These are phyloP conservation scores for Tragelaphus buxtoni DNA, from an alignment of 2,113 vertebrate species.

Conservation along the genomic window DNA sequence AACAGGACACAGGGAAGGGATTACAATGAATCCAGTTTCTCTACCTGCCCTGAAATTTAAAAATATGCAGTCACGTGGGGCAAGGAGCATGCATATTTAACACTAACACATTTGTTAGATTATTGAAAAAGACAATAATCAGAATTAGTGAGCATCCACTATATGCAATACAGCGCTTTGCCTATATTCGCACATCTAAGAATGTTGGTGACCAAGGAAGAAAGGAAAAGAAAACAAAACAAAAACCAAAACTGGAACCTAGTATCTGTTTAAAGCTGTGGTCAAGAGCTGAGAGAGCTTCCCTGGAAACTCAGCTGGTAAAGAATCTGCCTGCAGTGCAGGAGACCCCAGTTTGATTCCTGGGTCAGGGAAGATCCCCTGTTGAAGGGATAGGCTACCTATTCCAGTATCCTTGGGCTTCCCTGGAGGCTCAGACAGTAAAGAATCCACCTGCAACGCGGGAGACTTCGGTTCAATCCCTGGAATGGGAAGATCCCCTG, in stretches of 20 bases:
- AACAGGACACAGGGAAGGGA: background rate
- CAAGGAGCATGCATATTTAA: background rate
- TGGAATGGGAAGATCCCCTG: background rate
- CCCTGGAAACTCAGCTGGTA: background rate
- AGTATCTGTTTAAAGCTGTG: background rate
- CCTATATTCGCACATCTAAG: background rate
- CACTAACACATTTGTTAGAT: background rate
- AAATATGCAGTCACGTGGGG: background rate
- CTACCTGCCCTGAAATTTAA: background rate
- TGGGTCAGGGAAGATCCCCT: background rate
- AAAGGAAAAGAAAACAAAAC: background rate
- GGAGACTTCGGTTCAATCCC: background rate
- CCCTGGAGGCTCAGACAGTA: background rate
- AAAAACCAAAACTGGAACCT: background rate
- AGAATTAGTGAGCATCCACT: background rate
- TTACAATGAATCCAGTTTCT: background rate
- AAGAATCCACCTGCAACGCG: background rate
- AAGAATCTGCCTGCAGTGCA: background rate
- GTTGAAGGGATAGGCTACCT: background rate
- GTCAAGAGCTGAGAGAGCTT: background rate
- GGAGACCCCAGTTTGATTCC: background rate
- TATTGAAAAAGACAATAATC: no score
- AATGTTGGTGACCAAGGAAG: background rate
- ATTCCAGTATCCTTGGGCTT: background rate
- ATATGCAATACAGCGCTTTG: accelerated